A percentile compares a stretch with the other conserved stretches of the same genome.
Conservation (phyloP, 2,113 vertebrate genomes). For the Coreoperca whiteheadi region DNA sequence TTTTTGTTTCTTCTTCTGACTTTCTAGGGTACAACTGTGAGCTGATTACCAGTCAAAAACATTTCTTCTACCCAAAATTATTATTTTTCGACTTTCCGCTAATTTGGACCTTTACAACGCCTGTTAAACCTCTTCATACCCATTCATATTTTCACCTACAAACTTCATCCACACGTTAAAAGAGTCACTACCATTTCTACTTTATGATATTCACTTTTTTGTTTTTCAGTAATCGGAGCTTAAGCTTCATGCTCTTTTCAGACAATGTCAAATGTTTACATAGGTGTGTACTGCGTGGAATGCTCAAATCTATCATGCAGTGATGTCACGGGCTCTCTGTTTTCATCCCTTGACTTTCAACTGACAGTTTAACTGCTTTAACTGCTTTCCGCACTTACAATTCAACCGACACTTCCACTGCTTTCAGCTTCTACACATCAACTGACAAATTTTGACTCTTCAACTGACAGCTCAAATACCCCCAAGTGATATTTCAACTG, state of each 20-base stretch:
- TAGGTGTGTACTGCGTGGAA: too few relatives aligned
- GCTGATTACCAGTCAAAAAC: neutral
- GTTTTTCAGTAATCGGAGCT: neutral
- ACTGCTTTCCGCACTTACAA: neutral
- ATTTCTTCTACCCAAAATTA: neutral
- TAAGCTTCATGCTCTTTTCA: neutral
- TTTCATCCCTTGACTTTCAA: too few relatives aligned
- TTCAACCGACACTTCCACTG: neutral
- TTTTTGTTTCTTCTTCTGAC: constrained; percentile 5
- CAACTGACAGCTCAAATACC: neutral
- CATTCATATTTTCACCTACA: neutral
- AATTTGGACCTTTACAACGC: neutral
- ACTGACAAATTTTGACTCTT: neutral
- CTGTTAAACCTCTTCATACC: neutral
- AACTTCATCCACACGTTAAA: neutral
- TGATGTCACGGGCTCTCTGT: neutral
- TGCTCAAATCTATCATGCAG: neutral
- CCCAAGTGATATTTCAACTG: neutral
- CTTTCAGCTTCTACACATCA: too few relatives aligned
- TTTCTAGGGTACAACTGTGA: neutral
- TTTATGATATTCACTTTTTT: neutral
- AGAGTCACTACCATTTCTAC: neutral
- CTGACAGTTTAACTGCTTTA: neutral
- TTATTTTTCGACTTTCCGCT: neutral
- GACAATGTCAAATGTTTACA: neutral